phyloP scores from a whole-genome alignment of 2,888 invertebrate genomes.

The Gordius sp. region DNA sequence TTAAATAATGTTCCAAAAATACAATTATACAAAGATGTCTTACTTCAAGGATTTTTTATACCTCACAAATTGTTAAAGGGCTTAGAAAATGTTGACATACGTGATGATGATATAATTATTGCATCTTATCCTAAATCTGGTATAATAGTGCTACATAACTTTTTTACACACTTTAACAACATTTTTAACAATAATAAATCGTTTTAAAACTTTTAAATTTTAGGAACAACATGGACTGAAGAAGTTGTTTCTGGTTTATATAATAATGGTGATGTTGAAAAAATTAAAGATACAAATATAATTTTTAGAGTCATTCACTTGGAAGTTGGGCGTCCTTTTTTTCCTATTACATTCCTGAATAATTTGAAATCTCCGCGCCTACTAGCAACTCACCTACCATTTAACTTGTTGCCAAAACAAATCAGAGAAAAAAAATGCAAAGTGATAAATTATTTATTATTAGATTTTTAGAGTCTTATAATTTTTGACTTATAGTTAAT shows the following conservation, averaged over 20 bases:
- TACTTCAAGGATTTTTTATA: conserved; percentile 25
- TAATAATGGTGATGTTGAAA: conserved; percentile 25
- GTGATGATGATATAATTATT: conserved; percentile 53
- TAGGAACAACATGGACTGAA: conserved; percentile 30
- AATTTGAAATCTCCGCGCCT: conserved; percentile 24
- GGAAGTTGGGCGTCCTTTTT: conserved; percentile 22
- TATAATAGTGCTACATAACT: too few species aligned
- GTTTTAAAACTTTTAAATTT: conserved; percentile 13
- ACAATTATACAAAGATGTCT: conserved; percentile 24
- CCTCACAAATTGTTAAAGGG: conserved; percentile 24
- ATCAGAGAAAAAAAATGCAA: conserved; percentile 21
- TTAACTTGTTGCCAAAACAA: conserved; percentile 20
- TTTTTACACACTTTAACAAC: too few species aligned
- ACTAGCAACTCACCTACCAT: conserved; percentile 26
- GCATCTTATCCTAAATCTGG: conserved; percentile 66
- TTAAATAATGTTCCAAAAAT: conserved; percentile 22
- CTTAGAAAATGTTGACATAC: conserved; percentile 39
- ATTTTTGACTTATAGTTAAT: too few species aligned
- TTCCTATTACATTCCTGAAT: conserved; percentile 21
- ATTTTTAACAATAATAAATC: too few species aligned
- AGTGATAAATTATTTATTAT: too few species aligned
- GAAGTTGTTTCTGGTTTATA: conserved; percentile 27
- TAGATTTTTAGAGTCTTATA: too few species aligned
- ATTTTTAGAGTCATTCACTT: conserved; percentile 21
- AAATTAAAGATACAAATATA: conserved; percentile 23